These are phyloP conservation scores for Metalampra italica DNA, from an alignment of 2,888 invertebrate species.

Conservation along the genomic window DNA sequence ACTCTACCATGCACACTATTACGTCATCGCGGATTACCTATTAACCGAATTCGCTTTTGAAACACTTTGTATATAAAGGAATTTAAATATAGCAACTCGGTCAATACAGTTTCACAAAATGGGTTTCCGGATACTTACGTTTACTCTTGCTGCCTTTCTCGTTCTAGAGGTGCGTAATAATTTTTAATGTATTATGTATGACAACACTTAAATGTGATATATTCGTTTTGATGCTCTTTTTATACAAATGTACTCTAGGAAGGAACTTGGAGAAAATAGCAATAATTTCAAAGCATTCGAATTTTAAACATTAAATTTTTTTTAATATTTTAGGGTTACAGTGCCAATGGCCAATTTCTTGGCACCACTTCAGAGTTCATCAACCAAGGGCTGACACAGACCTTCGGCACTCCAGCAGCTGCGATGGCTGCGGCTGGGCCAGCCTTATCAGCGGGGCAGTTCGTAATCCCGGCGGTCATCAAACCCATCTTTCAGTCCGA, in stretches of 20 bases:
- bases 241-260: no score
- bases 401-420: slow-evolving; percentile 5
- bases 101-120: slow-evolving; percentile 41
- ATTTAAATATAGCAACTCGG: slow-evolving; percentile 20
- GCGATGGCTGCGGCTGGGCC: slow-evolving; percentile 16
- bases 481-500: slow-evolving; percentile 35
- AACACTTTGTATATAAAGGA: slow-evolving; percentile 53
- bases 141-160: slow-evolving; percentile 23
- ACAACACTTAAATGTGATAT: no score
- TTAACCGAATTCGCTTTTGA: slow-evolving; percentile 50
- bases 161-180: slow-evolving; percentile 25
- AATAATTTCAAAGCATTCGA: no score
- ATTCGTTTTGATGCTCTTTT: no score
- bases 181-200: background rate
- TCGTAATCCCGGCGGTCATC: slow-evolving; percentile 46
- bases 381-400: background rate
- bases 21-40: slow-evolving; percentile 38
- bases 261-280: no score
- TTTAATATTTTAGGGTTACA: slow-evolving; percentile 20
- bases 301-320: background rate
- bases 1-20: slow-evolving; percentile 23
- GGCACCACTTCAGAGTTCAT: slow-evolving; percentile 18
- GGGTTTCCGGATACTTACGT: slow-evolving; percentile 33
- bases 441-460: slow-evolving; percentile 26
- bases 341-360: slow-evolving; percentile 15